Evolutionary conservation across 2,113 vertebrate species (phyloP), one percentile per base, ranked within the genome.

Genomic region (Trochalopteron elliotii): DNA sequence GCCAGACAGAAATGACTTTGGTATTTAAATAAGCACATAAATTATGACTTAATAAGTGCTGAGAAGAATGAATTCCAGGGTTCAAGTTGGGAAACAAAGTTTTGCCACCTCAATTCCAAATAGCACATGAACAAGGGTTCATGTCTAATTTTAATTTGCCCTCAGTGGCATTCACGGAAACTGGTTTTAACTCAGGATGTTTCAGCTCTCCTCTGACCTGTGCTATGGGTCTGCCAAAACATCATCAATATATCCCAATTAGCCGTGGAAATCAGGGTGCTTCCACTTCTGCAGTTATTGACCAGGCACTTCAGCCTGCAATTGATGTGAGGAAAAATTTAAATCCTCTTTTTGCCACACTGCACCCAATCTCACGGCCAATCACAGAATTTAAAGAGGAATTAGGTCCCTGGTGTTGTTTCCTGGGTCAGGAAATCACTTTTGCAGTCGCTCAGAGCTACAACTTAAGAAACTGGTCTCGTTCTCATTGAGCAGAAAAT

Each of bases 171-270:
- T 25, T 85, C 12, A 19, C 21, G n/a, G 78, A 61, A 63, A 31
- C 11, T 23, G 37, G 4, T 44, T 6, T 7, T 23, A 30, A 72
- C 28, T 8, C 45, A 72, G 84, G 78, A 28, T 18, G 17, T 60
- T 95, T 68, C 80, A 85, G 69, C 25, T 12, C 61, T 76, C 22
- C 53, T 72, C 57, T 79, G 45, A 53, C 20, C 53, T 7, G 8
- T 45, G 22, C 13, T 45, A 2, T 6, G 31, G 47, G 28, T 31
- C 67, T 57, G 49, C 59, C 15, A 63, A 61, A 91, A 35, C 13
- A 28, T 3, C 15, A 1, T 3, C 25, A 9, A 1, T 18, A 12
- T 6, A 17, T 24, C 59, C 50, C 1, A 10, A 57, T 69, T 17
- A 67, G 18, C 47, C 25, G 16, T 7, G n/a, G 59, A 83, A 74